A percentile compares a stretch with the other conserved stretches of the same genome.
phyloP scores from a whole-genome alignment of 2,888 invertebrate genomes.

The Rapana venosa region DNA sequence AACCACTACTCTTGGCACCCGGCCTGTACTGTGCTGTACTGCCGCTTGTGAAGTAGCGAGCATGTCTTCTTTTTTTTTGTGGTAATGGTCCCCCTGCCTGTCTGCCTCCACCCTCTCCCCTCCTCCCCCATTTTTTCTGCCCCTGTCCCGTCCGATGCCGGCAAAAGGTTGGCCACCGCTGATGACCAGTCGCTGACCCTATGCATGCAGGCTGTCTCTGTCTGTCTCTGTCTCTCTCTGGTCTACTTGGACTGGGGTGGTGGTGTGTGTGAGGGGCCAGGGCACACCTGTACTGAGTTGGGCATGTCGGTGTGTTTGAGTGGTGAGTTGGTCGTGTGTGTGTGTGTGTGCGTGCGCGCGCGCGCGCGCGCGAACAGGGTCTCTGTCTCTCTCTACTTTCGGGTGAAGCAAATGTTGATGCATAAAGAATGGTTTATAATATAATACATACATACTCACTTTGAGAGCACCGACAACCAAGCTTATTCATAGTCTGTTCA shows the following conservation, averaged over 20 bases:
- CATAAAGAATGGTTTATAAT: no score
- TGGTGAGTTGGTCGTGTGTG: neutral
- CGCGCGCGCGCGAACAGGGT: neutral
- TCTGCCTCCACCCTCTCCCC: neutral
- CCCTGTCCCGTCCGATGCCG: neutral
- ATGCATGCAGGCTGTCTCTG: neutral
- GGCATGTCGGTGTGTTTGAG: neutral
- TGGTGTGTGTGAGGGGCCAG: neutral
- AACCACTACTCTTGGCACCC: no score
- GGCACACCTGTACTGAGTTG: neutral
- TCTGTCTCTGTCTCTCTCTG: constrained; percentile 5
- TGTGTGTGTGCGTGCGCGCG: neutral
- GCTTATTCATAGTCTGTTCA: no score
- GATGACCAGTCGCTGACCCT: constrained; percentile 24
- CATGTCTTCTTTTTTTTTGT: no score
- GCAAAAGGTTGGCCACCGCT: constrained; percentile 18
- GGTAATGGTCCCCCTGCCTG: neutral
- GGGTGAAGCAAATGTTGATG: no score
- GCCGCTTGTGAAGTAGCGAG: no score
- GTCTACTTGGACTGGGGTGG: neutral
- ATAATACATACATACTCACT: no score
- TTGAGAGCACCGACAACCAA: no score
- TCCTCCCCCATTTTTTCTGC: neutral
- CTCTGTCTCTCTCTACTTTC: neutral
- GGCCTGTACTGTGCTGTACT: no score